Conservation (phyloP, 2,888 invertebrate genomes). For the Napeogenes inachia region DNA sequence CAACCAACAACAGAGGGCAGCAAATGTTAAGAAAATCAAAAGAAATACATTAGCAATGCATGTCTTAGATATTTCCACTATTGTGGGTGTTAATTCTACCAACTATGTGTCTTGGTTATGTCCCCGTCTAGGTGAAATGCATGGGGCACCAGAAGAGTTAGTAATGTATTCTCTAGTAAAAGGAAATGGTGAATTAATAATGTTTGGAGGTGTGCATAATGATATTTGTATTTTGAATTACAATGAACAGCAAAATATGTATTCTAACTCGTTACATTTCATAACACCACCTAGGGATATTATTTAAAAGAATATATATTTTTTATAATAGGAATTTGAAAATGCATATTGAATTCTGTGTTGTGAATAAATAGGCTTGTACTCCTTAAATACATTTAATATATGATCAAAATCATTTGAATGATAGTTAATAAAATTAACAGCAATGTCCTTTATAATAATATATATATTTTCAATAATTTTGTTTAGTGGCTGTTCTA, state of each 20-base stretch:
- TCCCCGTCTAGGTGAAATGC: constrained; percentile 80
- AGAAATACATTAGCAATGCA: constrained; percentile 88
- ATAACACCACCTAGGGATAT: constrained; percentile 84
- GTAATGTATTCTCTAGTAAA: constrained; percentile 92
- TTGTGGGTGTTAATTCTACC: constrained; percentile 79
- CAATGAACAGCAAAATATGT: constrained; percentile 79
- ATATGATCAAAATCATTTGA: neutral
- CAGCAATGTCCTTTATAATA: no score
- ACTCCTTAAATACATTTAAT: neutral
- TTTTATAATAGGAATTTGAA: constrained; percentile 12
- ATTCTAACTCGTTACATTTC: constrained; percentile 87
- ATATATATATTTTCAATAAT: no score
- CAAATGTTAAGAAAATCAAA: constrained; percentile 76
- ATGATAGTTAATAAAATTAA: neutral
- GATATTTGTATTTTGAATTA: constrained; percentile 80
- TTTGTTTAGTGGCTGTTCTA: no score
- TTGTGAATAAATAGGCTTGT: constrained; percentile 20
- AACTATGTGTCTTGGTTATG: constrained; percentile 84
- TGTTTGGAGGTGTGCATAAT: constrained; percentile 97
- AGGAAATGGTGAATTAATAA: constrained; percentile 93
- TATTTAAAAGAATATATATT: constrained; percentile 62
- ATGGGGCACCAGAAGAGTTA: constrained; percentile 89
- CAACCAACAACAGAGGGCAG: constrained; percentile 56
- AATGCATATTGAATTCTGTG: constrained; percentile 15
- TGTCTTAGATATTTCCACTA: constrained; percentile 88